A percentile compares a stretch with the other conserved stretches of the same genome.
These are phyloP conservation scores for Adelphocoris suturalis DNA, from an alignment of 2,888 invertebrate species.

Conservation along the genomic window DNA sequence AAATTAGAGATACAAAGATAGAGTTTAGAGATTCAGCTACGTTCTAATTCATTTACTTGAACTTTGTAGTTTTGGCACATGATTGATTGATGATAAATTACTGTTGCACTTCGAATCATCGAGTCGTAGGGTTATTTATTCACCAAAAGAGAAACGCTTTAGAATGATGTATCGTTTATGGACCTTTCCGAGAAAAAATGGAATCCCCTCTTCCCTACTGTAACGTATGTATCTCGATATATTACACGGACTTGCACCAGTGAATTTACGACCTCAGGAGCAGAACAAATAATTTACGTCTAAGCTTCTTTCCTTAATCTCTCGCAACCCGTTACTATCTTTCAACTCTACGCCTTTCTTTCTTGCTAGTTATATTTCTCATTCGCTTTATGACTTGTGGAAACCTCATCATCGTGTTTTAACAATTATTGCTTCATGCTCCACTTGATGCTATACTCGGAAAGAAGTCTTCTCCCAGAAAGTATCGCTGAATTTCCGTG, in stretches of 20 bases:
- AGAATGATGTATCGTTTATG: conserved; percentile 9
- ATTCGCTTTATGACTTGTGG: conserved; percentile 15
- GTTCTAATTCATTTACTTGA: too few species aligned
- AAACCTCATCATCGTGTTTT: conserved; percentile 5
- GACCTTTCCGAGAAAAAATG: conserved; percentile 18
- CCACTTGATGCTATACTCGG: conserved; percentile 23
- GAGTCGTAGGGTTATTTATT: neutral
- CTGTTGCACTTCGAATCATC: too few species aligned
- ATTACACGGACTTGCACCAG: conserved; percentile 36
- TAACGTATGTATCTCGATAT: conserved; percentile 35
- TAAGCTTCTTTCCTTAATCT: conserved; percentile 42
- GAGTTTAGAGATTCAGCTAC: too few species aligned
- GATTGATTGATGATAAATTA: too few species aligned
- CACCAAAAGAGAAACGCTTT: neutral
- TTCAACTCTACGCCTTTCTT: conserved; percentile 25
- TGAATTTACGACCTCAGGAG: conserved; percentile 28
- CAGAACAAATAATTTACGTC: conserved; percentile 39
- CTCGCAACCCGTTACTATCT: conserved; percentile 31
- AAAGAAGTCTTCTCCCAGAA: neutral
- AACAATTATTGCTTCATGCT: conserved; percentile 38
- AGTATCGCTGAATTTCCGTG: neutral
- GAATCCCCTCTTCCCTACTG: conserved; percentile 15
- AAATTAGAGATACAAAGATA: too few species aligned
- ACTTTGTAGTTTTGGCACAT: too few species aligned
- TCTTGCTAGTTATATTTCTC: conserved; percentile 29